These are phyloP conservation scores for Bombus turneri DNA, from an alignment of 1,140 invertebrate genomes.

Conservation along the genomic window DNA sequence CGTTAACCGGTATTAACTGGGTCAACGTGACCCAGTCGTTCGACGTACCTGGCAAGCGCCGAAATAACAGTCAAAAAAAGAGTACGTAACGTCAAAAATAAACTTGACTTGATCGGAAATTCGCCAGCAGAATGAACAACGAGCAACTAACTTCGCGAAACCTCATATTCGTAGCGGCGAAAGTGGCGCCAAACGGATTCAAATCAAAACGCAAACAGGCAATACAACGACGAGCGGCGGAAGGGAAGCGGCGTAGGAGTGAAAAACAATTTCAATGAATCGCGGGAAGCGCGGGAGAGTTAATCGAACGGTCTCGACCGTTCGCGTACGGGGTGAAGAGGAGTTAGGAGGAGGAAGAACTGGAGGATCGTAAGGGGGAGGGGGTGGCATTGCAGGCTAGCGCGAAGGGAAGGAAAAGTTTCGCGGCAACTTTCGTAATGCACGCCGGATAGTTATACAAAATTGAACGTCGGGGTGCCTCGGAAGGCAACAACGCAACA, in stretches of 20 bases:
- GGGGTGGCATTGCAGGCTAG: constrained; percentile 25
- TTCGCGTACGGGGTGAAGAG: constrained; percentile 21
- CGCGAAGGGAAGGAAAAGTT: constrained; percentile 61
- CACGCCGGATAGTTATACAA: constrained; percentile 73
- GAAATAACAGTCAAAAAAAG: not conserved
- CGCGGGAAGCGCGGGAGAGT: constrained; percentile 61
- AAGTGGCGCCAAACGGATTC: constrained; percentile 44
- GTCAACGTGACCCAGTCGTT: not conserved
- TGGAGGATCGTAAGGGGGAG: constrained; percentile 1
- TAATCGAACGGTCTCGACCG: constrained; percentile 52
- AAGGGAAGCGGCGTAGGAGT: not conserved
- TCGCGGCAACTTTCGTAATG: constrained; percentile 73
- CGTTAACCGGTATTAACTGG: not conserved
- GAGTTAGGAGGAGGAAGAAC: not conserved
- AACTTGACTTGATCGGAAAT: not conserved
- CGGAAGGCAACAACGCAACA: constrained; percentile 71
- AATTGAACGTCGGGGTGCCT: constrained; percentile 72
- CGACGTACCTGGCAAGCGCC: not conserved
- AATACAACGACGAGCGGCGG: not conserved
- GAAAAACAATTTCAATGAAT: constrained; percentile 65
- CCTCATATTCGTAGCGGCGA: not conserved
- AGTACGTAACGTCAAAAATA: not conserved
- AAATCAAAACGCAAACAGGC: constrained; percentile 35
- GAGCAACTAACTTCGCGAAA: not conserved
- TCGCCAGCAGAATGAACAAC: not conserved